Evolutionary conservation across 2,888 invertebrate genomes (phyloP).

Genomic region (Nineta flava): DNA sequence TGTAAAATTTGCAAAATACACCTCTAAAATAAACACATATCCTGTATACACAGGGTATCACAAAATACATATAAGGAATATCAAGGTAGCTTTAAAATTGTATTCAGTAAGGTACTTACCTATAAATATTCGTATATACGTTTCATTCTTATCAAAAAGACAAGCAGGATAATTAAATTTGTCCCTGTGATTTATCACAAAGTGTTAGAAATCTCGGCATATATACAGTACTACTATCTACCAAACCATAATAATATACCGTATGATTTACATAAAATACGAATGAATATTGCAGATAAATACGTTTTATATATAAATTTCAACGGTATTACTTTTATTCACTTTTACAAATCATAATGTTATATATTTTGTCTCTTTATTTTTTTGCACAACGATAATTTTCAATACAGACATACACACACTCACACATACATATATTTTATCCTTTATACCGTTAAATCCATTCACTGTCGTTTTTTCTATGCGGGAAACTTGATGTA

Average conservation of each 20-base stretch:
- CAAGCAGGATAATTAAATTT: conserved; percentile 40
- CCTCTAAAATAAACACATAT: no score
- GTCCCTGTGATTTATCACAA: conserved; percentile 37
- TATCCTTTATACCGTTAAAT: background rate
- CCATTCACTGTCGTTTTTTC: conserved; percentile 5
- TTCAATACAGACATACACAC: no score
- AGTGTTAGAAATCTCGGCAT: conserved; percentile 13
- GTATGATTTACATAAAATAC: background rate
- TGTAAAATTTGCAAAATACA: no score
- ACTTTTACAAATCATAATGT: no score
- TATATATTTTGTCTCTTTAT: no score
- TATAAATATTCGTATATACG: background rate
- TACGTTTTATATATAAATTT: background rate
- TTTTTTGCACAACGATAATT: no score
- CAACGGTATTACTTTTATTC: no score
- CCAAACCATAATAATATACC: background rate
- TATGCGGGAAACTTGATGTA: conserved; percentile 23
- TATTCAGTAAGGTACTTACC: no score
- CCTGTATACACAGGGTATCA: no score
- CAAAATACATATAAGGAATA: no score
- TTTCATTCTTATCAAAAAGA: conserved; percentile 17
- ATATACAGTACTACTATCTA: background rate
- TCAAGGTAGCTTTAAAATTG: no score
- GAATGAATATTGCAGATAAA: background rate
- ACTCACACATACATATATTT: background rate